Percentiles rank a stretch among this genome's conserved stretches.
These are phyloP conservation scores for Drosophila tani DNA, from an alignment of 1,140 invertebrate species.

Conservation along the genomic window DNA sequence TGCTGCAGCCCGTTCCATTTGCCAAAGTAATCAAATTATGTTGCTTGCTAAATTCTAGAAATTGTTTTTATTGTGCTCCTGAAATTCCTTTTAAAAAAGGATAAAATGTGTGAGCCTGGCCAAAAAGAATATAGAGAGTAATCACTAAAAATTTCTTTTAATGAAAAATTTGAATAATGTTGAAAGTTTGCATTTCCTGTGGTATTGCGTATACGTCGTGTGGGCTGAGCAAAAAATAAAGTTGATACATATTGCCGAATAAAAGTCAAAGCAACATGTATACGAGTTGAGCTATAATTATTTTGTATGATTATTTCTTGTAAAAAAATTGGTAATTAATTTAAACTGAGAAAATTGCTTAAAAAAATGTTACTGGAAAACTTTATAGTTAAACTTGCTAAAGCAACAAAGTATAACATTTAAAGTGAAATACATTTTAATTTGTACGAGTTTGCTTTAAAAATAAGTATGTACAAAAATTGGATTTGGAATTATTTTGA, in stretches of 20 bases:
- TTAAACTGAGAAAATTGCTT: no score
- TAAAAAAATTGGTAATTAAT: no score
- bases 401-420: no score
- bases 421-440: no score
- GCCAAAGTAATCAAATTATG: conserved; percentile 51
- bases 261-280: no score
- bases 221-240: neutral
- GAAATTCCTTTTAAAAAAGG: conserved; percentile 26
- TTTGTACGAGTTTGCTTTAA: no score
- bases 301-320: no score
- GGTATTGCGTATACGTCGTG: neutral
- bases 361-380: no score
- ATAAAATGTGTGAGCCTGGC: neutral
- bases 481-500: no score
- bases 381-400: no score
- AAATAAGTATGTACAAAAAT: neutral
- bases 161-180: conserved; percentile 23
- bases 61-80: conserved; percentile 36
- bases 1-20: conserved; percentile 23
- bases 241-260: no score
- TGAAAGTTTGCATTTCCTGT: neutral
- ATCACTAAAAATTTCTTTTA: conserved; percentile 7
- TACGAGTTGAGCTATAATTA: no score
- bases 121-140: conserved; percentile 15
- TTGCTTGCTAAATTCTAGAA: conserved; percentile 25